Evolutionary conservation across 2,888 invertebrate species (phyloP), one percentile per base, ranked within the genome.

Genomic region (Sarcophaga rosellei): DNA sequence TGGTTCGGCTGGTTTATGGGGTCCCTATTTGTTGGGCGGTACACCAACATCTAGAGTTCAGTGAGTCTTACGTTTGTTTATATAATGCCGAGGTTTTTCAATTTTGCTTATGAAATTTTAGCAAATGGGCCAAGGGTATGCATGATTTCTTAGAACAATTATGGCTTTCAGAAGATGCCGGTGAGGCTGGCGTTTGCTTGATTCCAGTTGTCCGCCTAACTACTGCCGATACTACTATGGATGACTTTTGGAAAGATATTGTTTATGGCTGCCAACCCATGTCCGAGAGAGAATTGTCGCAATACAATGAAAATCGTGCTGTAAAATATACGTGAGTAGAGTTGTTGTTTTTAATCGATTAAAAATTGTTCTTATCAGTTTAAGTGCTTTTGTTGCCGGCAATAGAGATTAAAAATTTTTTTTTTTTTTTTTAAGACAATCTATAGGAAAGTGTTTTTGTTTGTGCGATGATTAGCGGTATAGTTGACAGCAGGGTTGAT

Each of bases 1-100:
- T 91, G 95, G 96, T 0, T 95, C 96, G 2, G 97, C 96, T 0
- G 97, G 97, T 0, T 92, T 97, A 8, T 97, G 97, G 96, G 94
- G 94, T 12, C 97, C 97, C 0, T 96, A 95, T 90, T 91, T 95
- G 11, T 94, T 95, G 65, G 94, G 94, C 0, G 93, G 94, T 20
- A 96, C 96, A 0, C 93, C 95, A 0, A 89, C 90, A 2, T 88
- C 93, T 0, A 93, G 95, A 85, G 93, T 96, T 21, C 88, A 92
- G 95, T 95, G 91, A 93, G 90, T 89, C 4, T 1, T 1, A 4
- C 6, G 17, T 4, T 17, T 4, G n/a, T 15, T 17, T 70, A 12
- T 11, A 1, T 21, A 21, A 15, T 63, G 2, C 17, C 15, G 17
- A 21, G 4, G 1, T 15, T 2, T 15, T 20, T 53, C 11, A 65